Evolutionary conservation across 2,888 invertebrate genomes (phyloP).

Genomic region (Macroteleia sp.): DNA sequence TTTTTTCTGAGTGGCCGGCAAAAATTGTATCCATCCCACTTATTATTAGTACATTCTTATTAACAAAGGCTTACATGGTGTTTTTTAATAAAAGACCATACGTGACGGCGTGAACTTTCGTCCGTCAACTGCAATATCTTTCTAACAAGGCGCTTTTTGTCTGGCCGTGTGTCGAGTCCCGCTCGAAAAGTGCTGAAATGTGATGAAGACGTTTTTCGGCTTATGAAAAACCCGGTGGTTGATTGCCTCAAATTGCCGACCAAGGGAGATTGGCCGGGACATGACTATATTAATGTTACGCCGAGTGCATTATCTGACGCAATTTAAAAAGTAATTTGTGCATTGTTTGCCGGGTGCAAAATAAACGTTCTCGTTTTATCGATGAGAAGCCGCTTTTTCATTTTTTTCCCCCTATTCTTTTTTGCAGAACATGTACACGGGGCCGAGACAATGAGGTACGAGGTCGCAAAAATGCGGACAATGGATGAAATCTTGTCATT

Average conservation of each 20-base stretch:
- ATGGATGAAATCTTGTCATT: conserved; percentile 52
- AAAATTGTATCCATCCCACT: conserved; percentile 10
- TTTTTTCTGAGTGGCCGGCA: no score
- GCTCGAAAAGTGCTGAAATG: conserved; percentile 14
- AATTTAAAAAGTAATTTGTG: conserved; percentile 33
- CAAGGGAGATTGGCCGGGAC: conserved; percentile 3
- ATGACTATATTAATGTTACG: conserved; percentile 37
- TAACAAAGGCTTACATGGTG: conserved; percentile 6
- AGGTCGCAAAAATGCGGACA: conserved; percentile 40
- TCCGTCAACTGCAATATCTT: conserved; percentile 33
- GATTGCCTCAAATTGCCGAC: conserved; percentile 31
- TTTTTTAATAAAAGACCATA: conserved; percentile 28
- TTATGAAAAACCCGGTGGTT: conserved; percentile 23
- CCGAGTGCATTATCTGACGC: conserved; percentile 4
- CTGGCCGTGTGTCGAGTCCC: not conserved
- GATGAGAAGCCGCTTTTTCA: not conserved
- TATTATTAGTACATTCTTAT: conserved; percentile 1
- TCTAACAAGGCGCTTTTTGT: conserved; percentile 31
- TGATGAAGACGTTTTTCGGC: conserved; percentile 39
- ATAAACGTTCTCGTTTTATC: conserved; percentile 5
- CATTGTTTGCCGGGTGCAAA: conserved; percentile 20
- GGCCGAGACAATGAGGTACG: conserved; percentile 15
- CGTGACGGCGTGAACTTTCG: conserved; percentile 25
- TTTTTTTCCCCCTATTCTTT: no score
- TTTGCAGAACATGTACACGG: not conserved